Conservation (phyloP, 2,113 vertebrate species). For the Anas platyrhynchos region DNA sequence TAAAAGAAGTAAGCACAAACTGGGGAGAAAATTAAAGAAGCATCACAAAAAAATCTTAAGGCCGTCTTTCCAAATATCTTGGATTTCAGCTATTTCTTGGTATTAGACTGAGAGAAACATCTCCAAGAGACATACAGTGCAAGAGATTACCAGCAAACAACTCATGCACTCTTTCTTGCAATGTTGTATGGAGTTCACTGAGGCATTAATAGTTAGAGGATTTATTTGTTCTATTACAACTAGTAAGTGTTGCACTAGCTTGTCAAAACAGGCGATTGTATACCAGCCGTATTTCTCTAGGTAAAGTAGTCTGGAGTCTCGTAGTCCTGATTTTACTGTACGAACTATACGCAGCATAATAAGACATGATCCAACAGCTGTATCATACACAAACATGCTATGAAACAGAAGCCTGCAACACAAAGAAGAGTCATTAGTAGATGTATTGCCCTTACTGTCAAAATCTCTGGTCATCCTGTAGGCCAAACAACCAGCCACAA, state of each 20-base stretch:
- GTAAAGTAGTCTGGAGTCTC: background rate
- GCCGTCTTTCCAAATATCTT: background rate
- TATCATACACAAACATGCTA: background rate
- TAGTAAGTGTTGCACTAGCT: background rate
- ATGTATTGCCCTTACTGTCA: background rate
- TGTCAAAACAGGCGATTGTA: background rate
- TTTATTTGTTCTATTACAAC: background rate
- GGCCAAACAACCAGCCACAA: background rate
- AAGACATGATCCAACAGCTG: accelerated
- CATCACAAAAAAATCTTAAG: background rate
- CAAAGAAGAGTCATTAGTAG: background rate
- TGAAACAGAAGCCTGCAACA: background rate
- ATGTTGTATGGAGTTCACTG: background rate
- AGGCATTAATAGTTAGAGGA: background rate
- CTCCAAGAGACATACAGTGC: background rate
- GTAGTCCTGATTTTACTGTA: background rate
- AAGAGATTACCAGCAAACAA: background rate
- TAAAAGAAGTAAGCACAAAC: background rate
- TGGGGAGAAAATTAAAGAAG: background rate
- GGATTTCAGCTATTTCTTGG: background rate
- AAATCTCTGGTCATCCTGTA: background rate
- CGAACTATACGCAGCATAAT: background rate
- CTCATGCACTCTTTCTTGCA: background rate
- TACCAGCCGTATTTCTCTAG: background rate
- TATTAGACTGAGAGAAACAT: background rate